A percentile compares a stretch with the other conserved stretches of the same genome.
These are phyloP conservation scores for Eutrigla gurnardus DNA, from an alignment of 2,797 vertebrate genomes.

Conservation along the genomic window DNA sequence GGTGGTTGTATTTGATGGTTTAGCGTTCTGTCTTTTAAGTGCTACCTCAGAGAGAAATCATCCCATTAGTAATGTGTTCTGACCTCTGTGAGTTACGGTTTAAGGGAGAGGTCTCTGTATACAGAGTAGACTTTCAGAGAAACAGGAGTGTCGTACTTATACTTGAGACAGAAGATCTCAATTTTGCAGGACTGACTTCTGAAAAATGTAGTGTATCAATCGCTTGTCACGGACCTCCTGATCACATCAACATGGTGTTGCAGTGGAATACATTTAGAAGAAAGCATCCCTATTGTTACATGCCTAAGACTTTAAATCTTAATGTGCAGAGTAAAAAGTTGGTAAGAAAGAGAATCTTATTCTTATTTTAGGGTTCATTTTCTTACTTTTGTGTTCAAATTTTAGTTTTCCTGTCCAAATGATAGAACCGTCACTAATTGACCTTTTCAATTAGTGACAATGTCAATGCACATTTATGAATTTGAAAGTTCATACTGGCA, in stretches of 20 bases:
- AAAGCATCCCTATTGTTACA: not conserved
- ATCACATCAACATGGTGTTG: not conserved
- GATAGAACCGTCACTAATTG: not conserved
- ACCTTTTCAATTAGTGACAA: not conserved
- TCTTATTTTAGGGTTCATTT: not conserved
- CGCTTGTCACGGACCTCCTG: not conserved
- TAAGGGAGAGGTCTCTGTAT: constrained; percentile 10
- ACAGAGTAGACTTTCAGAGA: constrained; percentile 18
- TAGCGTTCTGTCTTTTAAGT: constrained; percentile 44
- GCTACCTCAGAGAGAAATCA: constrained; percentile 40
- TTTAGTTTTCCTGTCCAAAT: not conserved
- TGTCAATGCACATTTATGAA: not conserved
- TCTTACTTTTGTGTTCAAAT: not conserved
- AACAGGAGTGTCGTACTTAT: constrained; percentile 21
- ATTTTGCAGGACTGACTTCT: not conserved
- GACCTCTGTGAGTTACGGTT: constrained; percentile 38
- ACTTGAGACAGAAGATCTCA: not conserved
- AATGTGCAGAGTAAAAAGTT: not conserved
- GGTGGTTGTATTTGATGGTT: constrained; percentile 45
- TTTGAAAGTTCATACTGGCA: not conserved
- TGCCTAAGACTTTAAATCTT: no score
- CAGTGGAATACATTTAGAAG: not conserved
- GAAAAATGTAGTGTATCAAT: not conserved
- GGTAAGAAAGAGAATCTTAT: not conserved
- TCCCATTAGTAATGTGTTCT: constrained; percentile 33